Evolutionary conservation across 1,140 invertebrate species (phyloP).

Genomic region (Hestina assimilis): DNA sequence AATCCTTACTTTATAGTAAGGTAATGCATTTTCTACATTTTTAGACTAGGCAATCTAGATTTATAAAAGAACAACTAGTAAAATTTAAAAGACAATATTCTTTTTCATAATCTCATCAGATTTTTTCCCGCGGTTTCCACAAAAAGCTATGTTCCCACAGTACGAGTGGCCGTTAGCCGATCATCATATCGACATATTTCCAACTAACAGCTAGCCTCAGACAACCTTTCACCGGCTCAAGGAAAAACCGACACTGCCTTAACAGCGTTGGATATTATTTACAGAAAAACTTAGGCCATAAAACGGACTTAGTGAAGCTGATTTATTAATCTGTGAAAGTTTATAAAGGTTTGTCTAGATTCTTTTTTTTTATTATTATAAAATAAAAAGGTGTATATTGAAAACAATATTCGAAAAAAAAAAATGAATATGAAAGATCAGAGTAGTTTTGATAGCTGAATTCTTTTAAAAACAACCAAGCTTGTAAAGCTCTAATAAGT

Average conservation of each 20-base stretch:
- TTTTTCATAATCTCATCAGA: conserved; percentile 1
- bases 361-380: no score
- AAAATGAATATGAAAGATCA: no score
- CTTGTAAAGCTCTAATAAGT: no score
- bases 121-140: conserved; percentile 28
- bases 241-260: conserved; percentile 72
- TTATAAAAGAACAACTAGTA: no score
- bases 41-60: no score
- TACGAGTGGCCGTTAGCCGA: conserved; percentile 47
- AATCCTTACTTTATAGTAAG: no score
- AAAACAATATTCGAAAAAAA: no score
- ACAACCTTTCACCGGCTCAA: conserved; percentile 65
- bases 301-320: conserved; percentile 24
- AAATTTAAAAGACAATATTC: background rate
- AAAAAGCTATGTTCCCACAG: conserved; percentile 62
- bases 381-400: no score
- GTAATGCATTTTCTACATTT: no score
- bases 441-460: no score
- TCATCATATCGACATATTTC: conserved; percentile 63
- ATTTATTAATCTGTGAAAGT: background rate
- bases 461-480: no score
- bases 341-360: no score
- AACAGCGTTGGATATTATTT: conserved; percentile 64
- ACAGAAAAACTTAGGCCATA: conserved; percentile 63
- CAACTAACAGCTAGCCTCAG: conserved; percentile 44